phyloP scores from a whole-genome alignment of 2,888 invertebrate genomes.

The Scelioninae gen. 1 region DNA sequence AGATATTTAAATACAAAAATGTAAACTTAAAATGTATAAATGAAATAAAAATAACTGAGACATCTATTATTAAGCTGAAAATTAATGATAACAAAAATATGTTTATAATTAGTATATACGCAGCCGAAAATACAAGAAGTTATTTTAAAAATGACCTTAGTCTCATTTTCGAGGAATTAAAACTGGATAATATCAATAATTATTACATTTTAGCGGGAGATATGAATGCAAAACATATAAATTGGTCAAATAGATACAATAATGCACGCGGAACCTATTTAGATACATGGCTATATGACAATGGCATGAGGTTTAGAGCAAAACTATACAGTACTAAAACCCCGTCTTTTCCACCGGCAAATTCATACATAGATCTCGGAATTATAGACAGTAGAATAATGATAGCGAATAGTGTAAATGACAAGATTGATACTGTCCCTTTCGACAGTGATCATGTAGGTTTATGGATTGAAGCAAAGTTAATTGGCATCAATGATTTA shows the following conservation, averaged over 20 bases:
- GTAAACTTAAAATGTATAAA: not conserved
- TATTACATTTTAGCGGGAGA: conserved; percentile 31
- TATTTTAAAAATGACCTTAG: conserved; percentile 28
- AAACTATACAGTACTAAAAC: not conserved
- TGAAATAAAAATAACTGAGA: conserved; percentile 30
- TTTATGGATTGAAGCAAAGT: no score
- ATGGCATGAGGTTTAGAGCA: not conserved
- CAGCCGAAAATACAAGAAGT: conserved; percentile 24
- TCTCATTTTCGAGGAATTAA: conserved; percentile 20
- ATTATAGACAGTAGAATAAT: no score
- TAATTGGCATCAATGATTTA: no score
- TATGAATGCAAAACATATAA: conserved; percentile 28
- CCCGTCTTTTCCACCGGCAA: conserved; percentile 6
- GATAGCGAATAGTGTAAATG: no score
- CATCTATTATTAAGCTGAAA: conserved; percentile 23
- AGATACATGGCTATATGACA: conserved; percentile 1
- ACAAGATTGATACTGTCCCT: no score
- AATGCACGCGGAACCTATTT: conserved; percentile 13
- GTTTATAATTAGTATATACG: conserved; percentile 27
- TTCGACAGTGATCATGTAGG: no score
- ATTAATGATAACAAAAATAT: conserved; percentile 28
- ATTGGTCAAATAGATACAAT: conserved; percentile 9
- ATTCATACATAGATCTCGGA: not conserved
- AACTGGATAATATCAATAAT: conserved; percentile 10
- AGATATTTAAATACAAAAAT: conserved; percentile 3